A percentile compares a stretch with the other conserved stretches of the same genome.
phyloP scores from a whole-genome alignment of 2,888 invertebrate species.

The Crematogaster levior region DNA sequence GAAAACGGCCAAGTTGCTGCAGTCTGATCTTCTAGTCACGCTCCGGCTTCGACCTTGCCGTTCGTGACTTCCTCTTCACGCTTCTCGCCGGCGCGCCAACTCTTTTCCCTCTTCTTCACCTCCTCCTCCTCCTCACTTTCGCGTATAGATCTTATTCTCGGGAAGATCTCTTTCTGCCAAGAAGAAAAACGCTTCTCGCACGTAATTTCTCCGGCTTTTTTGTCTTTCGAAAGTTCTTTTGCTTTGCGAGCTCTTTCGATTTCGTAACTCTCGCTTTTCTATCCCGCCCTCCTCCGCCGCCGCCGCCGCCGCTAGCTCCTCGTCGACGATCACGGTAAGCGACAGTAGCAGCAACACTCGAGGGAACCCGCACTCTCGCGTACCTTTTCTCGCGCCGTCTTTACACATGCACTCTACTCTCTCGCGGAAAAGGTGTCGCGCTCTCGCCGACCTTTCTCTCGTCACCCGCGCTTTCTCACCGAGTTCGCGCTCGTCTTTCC shows the following conservation, averaged over 20 bases:
- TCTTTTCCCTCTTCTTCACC: no score
- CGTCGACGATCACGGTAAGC: conserved; percentile 66
- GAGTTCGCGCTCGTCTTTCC: conserved; percentile 64
- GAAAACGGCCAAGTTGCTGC: no score
- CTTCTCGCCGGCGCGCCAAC: not conserved
- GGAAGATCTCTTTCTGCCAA: no score
- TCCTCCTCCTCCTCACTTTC: no score
- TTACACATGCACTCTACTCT: conserved; percentile 53
- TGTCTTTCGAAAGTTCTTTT: conserved; percentile 58
- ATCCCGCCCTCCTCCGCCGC: conserved; percentile 37
- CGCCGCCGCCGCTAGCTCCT: conserved; percentile 56
- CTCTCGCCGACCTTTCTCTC: conserved; percentile 37
- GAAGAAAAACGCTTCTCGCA: no score
- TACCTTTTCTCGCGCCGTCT: conserved; percentile 64
- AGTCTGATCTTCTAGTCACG: not conserved
- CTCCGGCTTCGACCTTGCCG: no score
- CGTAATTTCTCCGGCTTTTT: conserved; percentile 57
- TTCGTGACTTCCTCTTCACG: not conserved
- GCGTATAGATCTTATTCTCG: no score
- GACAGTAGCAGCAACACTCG: conserved; percentile 58
- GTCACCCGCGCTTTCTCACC: conserved; percentile 60
- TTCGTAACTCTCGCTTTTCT: conserved; percentile 55
- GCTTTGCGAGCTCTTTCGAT: conserved; percentile 44
- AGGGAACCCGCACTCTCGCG: conserved; percentile 66
- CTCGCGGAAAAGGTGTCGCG: conserved; percentile 47